These are phyloP conservation scores for Caenorhabditis becei DNA, from an alignment of 2,888 invertebrate genomes.

Conservation along the genomic window DNA sequence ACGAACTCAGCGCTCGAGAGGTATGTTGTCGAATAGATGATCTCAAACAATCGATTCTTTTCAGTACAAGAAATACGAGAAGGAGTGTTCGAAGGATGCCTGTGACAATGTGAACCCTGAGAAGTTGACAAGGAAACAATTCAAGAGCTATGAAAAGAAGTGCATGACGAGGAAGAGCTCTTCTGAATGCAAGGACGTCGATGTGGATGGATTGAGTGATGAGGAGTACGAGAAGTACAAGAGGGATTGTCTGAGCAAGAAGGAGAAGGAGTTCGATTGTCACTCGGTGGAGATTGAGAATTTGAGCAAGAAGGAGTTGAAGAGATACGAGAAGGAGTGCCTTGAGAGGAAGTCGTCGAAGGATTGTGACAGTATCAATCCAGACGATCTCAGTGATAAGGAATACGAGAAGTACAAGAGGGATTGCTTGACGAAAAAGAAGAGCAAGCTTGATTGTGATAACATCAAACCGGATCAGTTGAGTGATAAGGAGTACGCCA, in stretches of 20 bases:
- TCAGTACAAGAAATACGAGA: constrained; percentile 4
- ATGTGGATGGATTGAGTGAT: constrained; percentile 15
- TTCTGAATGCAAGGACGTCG: constrained; percentile 3
- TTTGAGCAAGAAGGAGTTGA: constrained; percentile 6
- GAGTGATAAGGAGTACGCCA: constrained; percentile 14
- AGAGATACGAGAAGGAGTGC: constrained; percentile 16
- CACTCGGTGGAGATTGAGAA: neutral
- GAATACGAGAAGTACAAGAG: constrained; percentile 1
- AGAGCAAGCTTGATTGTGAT: constrained; percentile 7
- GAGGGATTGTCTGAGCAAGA: constrained; percentile 1
- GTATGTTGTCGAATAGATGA: neutral
- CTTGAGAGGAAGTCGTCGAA: neutral
- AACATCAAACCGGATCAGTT: constrained; percentile 13
- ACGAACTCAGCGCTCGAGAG: neutral
- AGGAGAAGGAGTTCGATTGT: neutral
- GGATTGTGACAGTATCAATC: neutral
- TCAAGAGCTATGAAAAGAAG: constrained; percentile 15
- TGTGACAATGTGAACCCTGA: constrained; percentile 16
- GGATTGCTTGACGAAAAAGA: constrained; percentile 2
- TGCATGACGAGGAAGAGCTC: constrained; percentile 11
- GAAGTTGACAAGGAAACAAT: constrained; percentile 19
- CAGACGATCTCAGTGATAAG: neutral
- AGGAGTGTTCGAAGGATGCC: constrained; percentile 12
- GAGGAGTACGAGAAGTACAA: constrained; percentile 22
- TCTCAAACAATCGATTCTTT: neutral